Conservation (phyloP, 2,113 vertebrate species). For the Leucosticte australis region DNA sequence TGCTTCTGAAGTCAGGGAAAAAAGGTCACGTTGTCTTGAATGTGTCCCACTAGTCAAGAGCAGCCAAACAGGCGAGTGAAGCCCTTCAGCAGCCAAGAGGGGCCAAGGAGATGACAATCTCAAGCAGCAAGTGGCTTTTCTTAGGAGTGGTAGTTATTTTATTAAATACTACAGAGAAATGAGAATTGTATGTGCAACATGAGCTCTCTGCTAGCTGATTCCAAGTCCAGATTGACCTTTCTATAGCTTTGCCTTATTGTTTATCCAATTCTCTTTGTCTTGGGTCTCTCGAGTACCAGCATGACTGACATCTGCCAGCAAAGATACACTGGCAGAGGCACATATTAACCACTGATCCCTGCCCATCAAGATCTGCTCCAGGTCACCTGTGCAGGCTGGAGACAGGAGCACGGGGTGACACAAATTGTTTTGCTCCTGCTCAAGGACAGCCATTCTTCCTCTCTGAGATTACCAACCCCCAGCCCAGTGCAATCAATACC, state of each 20-base stretch:
- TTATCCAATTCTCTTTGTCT: constrained; percentile 57
- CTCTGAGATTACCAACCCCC: background rate
- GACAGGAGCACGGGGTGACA: background rate
- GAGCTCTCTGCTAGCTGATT: constrained; percentile 32
- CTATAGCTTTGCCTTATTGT: constrained; percentile 9
- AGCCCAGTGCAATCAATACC: constrained; percentile 25
- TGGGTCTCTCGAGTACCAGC: background rate
- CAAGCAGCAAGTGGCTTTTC: background rate
- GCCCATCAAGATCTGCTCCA: background rate
- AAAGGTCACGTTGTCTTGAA: background rate
- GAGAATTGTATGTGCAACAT: background rate
- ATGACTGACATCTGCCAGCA: constrained; percentile 14
- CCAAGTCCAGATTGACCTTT: constrained; percentile 48
- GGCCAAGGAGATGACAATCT: background rate
- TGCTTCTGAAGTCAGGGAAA: background rate
- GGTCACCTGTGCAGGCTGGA: constrained; percentile 14
- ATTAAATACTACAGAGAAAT: constrained; percentile 30
- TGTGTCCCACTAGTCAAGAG: background rate
- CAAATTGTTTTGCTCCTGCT: background rate
- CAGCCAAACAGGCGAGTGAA: background rate
- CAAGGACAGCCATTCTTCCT: constrained; percentile 45
- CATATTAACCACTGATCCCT: background rate
- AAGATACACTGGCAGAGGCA: background rate
- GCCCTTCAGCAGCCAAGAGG: background rate
- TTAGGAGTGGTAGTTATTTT: background rate